phyloP scores from a whole-genome alignment of 2,113 vertebrate species.

The Gasterosteus aculeatus region DNA sequence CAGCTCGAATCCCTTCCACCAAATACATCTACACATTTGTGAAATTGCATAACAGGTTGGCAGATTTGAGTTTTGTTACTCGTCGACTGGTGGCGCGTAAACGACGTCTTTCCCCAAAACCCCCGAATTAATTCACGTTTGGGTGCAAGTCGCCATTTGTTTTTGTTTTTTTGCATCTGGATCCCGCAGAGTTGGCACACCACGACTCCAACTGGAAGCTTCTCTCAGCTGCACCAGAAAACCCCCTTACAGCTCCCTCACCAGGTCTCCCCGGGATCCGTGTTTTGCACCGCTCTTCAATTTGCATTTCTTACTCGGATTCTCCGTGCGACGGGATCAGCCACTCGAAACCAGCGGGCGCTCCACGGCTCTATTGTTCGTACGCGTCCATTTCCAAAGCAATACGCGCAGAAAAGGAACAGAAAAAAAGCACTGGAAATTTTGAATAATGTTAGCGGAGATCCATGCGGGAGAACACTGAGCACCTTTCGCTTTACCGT shows the following conservation, averaged over 20 bases:
- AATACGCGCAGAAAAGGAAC: conserved; percentile 38
- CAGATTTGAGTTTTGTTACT: conserved; percentile 8
- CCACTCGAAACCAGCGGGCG: conserved; percentile 66
- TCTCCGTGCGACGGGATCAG: conserved; percentile 72
- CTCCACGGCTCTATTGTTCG: conserved; percentile 44
- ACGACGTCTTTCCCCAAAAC: background rate
- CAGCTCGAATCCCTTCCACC: background rate
- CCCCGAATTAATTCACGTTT: background rate
- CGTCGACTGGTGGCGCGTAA: conserved; percentile 41
- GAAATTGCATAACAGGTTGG: background rate
- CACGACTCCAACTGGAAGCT: conserved; percentile 51
- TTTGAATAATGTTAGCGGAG: conserved; percentile 68
- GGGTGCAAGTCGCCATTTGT: conserved; percentile 32
- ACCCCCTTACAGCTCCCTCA: conserved; percentile 60
- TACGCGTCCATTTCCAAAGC: conserved; percentile 67
- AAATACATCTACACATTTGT: background rate
- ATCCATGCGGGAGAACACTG: conserved; percentile 50
- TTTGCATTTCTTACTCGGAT: conserved; percentile 81
- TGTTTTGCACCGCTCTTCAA: conserved; percentile 79
- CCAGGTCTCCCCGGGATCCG: conserved; percentile 73
- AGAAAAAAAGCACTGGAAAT: conserved; percentile 25
- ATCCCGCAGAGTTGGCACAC: conserved; percentile 37
- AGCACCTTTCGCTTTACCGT: conserved; percentile 57
- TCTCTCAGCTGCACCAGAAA: conserved; percentile 64
- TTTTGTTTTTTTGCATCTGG: conserved; percentile 32